A percentile compares a stretch with the other conserved stretches of the same genome.
phyloP scores from a whole-genome alignment of 2,113 vertebrate species.

The Corydoras maculifer region DNA sequence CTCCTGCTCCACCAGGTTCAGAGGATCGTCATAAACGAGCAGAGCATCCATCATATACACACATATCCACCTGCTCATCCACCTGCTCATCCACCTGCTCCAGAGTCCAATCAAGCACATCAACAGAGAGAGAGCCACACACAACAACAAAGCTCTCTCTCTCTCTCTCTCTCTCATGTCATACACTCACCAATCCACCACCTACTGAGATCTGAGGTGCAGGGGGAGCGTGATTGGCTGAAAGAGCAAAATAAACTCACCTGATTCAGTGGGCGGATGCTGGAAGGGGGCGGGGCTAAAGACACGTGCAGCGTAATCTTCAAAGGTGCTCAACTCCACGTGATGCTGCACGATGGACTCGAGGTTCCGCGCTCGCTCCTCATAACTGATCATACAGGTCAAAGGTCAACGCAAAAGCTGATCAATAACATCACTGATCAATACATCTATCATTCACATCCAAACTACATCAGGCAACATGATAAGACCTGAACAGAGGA shows the following conservation, averaged over 20 bases:
- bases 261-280: slow-evolving; percentile 80
- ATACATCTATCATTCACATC: too few relatives aligned
- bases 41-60: background rate
- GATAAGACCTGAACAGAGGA: too few relatives aligned
- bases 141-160: background rate
- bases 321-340: slow-evolving; percentile 90
- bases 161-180: background rate
- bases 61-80: background rate
- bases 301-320: slow-evolving; percentile 94
- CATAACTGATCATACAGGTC: slow-evolving; percentile 80
- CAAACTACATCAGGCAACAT: too few relatives aligned
- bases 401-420: slow-evolving; percentile 66
- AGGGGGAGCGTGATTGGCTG: background rate
- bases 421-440: too few relatives aligned
- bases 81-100: too few relatives aligned
- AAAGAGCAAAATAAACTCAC: slow-evolving; percentile 60
- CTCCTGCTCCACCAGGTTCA: too few relatives aligned
- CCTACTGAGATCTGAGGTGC: background rate
- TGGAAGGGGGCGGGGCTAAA: slow-evolving; percentile 93
- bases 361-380: slow-evolving; percentile 90
- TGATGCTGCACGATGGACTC: slow-evolving; percentile 94
- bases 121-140: too few relatives aligned
- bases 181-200: background rate
- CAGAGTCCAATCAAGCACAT: too few relatives aligned
- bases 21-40: too few relatives aligned